Evolutionary conservation across 2,797 vertebrate genomes (phyloP), one percentile per base, ranked within the genome.

Genomic region (Pangasius djambal): DNA sequence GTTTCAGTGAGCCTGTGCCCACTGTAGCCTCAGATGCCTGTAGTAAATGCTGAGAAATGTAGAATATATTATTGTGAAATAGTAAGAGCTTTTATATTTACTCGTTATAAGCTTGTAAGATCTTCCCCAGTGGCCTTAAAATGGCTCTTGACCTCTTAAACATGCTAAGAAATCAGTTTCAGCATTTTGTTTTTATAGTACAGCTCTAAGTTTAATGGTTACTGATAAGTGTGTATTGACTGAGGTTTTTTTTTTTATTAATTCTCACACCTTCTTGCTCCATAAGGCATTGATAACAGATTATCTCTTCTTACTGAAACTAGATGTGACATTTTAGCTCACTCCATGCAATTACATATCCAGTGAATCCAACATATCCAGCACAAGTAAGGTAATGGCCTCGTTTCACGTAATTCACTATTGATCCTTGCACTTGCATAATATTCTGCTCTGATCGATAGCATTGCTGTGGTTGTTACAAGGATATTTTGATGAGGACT

Each of bases 311-410:
- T 89, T 88, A 89, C 82, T 88, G 77, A 89, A 90, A 91, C 65
- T 77, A 91, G 72, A 91, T 91, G 89, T 90, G 89, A 90, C 90
- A 87, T 90, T 79, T 91, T 82, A 91, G 79, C 63, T 89, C 89
- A 91, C 75, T 70, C 88, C 77, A 61, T 65, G 61, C 88, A 90
- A 89, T 91, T 91, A 89, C 88, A 91, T 87, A 86, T 90, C 87
- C 92, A 90, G 89, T 89, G 89, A 67, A 85, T 88, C 82, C 89
- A 83, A 79, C 77, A 89, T 65, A 88, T 89, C 87, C 88, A 85
- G 86, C 87, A 86, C 40, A 78, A 89, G 85, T 86, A 83, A 91
- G 79, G 87, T 88, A 91, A 89, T 81, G 84, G 90, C 63, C 89
- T 89, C 22, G 81, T 89, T 89, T 86, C 69, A 88, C 37, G 85